phyloP scores from a whole-genome alignment of 2,113 vertebrate species.

The Misgurnus anguillicaudatus region DNA sequence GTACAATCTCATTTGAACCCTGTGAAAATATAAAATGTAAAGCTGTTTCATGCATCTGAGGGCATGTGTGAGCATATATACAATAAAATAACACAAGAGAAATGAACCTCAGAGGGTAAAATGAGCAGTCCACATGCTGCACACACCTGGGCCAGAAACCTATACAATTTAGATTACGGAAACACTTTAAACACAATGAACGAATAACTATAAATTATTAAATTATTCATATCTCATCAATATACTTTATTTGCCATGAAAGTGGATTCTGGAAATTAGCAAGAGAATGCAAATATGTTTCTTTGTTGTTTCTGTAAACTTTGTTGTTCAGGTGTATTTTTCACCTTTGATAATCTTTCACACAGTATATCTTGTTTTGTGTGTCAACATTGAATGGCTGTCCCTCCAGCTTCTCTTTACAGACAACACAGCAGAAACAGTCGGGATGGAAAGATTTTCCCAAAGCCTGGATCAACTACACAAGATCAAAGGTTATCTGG shows the following conservation, averaged over 20 bases:
- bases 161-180: conserved; percentile 2
- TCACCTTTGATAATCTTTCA: conserved; percentile 91
- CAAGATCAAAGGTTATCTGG: not conserved
- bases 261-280: too few species aligned
- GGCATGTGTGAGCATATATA: not conserved
- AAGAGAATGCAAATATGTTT: too few species aligned
- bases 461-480: conserved; percentile 88
- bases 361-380: conserved; percentile 87
- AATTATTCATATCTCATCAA: too few species aligned
- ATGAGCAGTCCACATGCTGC: conserved; percentile 60
- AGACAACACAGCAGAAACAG: conserved; percentile 90
- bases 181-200: too few species aligned
- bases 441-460: conserved; percentile 89
- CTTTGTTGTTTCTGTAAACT: too few species aligned
- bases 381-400: conserved; percentile 85
- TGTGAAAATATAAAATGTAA: conserved; percentile 53
- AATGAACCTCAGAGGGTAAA: conserved; percentile 62
- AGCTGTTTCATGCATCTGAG: not conserved
- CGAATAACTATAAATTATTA: too few species aligned
- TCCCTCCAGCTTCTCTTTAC: conserved; percentile 84
- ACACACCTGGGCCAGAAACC: conserved; percentile 61
- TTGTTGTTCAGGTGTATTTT: not conserved
- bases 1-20: conserved; percentile 87
- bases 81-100: not conserved
- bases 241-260: too few species aligned